These are phyloP conservation scores for Keiferia lycopersicella DNA, from an alignment of 2,888 invertebrate species.

Conservation along the genomic window DNA sequence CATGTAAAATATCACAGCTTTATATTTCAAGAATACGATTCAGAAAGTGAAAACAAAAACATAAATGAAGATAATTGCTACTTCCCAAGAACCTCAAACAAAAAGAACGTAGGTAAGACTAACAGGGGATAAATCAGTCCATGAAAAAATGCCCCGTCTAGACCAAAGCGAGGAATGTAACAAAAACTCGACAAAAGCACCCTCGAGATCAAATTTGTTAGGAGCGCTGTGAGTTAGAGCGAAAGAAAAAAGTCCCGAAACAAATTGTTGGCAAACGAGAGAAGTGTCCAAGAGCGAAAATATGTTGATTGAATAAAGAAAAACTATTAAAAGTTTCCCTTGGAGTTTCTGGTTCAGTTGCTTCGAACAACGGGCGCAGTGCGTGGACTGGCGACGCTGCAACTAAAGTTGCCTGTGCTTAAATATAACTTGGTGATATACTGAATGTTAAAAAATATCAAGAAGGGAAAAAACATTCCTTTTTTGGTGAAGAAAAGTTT, in stretches of 20 bases:
- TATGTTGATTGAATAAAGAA: conserved; percentile 81
- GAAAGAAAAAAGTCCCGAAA: conserved; percentile 71
- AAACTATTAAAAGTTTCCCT: conserved; percentile 78
- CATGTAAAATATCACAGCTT: too few species aligned
- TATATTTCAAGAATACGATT: neutral
- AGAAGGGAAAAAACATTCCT: too few species aligned
- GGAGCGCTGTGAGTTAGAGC: conserved; percentile 58
- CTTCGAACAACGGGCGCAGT: conserved; percentile 58
- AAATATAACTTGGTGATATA: conserved; percentile 13
- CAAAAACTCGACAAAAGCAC: conserved; percentile 57
- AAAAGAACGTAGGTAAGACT: neutral
- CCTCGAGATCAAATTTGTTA: conserved; percentile 70
- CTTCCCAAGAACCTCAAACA: neutral
- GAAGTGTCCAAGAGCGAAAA: conserved; percentile 77
- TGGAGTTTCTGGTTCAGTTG: conserved; percentile 66
- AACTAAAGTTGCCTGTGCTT: conserved; percentile 34
- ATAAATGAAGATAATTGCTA: neutral
- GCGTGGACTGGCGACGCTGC: conserved; percentile 47
- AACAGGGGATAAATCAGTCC: conserved; percentile 15
- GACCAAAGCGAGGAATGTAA: conserved; percentile 53
- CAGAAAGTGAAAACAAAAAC: neutral
- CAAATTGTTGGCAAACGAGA: conserved; percentile 77
- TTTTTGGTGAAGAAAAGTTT: too few species aligned
- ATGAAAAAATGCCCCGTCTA: conserved; percentile 56
- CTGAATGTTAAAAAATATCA: neutral